Conservation (phyloP, 2,888 invertebrate species). For the Ctenicera cuprea region DNA sequence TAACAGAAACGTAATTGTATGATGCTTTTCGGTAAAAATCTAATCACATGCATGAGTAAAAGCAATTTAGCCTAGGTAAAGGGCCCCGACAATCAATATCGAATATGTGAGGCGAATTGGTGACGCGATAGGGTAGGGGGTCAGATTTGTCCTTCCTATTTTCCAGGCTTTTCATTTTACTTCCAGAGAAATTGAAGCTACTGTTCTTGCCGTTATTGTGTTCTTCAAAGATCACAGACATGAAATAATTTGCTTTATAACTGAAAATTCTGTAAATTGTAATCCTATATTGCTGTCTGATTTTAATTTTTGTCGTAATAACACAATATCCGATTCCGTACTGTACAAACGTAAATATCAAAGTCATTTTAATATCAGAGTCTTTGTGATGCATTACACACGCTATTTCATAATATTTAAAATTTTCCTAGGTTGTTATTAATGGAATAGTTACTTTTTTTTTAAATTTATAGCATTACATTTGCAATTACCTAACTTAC, state of each 20-base stretch:
- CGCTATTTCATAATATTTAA: too few relatives aligned
- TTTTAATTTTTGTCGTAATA: background rate
- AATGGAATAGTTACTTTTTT: too few relatives aligned
- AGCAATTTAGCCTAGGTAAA: conserved; percentile 21
- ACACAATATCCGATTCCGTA: background rate
- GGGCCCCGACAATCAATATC: conserved; percentile 15
- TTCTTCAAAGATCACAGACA: background rate
- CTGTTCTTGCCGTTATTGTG: conserved; percentile 13
- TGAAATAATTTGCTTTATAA: conserved; percentile 3
- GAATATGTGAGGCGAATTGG: conserved; percentile 19
- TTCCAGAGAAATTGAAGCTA: background rate
- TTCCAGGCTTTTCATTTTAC: conserved; percentile 9
- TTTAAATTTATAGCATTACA: too few relatives aligned
- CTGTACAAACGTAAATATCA: background rate
- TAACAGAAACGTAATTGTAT: background rate
- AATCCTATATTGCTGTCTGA: background rate
- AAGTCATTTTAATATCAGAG: background rate
- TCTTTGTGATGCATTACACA: too few relatives aligned
- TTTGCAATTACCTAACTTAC: too few relatives aligned
- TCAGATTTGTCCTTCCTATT: conserved; percentile 7
- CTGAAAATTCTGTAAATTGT: background rate
- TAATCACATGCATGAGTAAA: conserved; percentile 24
- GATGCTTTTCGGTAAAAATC: conserved; percentile 7
- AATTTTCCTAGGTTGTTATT: too few relatives aligned
- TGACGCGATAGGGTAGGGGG: background rate